A percentile compares a stretch with the other conserved stretches of the same genome.
These are phyloP conservation scores for Halichoerus grypus DNA, from an alignment of 2,113 vertebrate species.

Conservation along the genomic window DNA sequence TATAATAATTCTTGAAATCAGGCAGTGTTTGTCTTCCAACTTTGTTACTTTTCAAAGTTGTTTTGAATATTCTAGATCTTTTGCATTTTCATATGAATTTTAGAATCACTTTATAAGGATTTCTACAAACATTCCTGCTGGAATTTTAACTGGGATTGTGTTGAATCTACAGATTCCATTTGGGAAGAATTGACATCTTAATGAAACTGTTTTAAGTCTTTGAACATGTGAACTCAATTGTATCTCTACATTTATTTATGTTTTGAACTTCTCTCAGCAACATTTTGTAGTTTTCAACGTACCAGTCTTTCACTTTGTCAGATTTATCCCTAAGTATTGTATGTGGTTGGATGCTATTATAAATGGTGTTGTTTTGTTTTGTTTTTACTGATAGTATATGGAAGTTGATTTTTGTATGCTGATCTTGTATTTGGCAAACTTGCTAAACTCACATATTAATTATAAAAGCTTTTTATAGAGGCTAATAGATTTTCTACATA, in stretches of 20 bases:
- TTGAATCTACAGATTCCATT: not conserved
- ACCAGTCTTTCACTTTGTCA: not conserved
- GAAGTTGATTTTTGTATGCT: not conserved
- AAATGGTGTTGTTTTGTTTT: constrained; percentile 34
- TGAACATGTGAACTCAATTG: not conserved
- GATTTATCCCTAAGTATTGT: constrained; percentile 6
- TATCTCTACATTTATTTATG: not conserved
- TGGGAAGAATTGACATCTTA: not conserved
- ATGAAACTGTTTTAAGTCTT: not conserved
- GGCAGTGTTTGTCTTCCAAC: not conserved
- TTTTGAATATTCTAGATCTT: constrained; percentile 4
- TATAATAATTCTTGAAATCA: constrained; percentile 29
- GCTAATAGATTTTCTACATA: not conserved
- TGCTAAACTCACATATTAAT: constrained; percentile 41
- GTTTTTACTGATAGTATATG: not conserved
- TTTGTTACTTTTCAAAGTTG: constrained; percentile 43
- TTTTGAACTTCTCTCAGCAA: not conserved
- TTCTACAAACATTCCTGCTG: not conserved
- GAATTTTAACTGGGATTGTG: not conserved
- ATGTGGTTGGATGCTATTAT: not conserved
- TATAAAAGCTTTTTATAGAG: not conserved
- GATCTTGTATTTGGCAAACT: not conserved
- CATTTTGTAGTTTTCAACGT: not conserved
- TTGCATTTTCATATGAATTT: constrained; percentile 52
- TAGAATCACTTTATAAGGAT: not conserved